phyloP scores from a whole-genome alignment of 2,113 vertebrate species.

The Alligator sinensis region DNA sequence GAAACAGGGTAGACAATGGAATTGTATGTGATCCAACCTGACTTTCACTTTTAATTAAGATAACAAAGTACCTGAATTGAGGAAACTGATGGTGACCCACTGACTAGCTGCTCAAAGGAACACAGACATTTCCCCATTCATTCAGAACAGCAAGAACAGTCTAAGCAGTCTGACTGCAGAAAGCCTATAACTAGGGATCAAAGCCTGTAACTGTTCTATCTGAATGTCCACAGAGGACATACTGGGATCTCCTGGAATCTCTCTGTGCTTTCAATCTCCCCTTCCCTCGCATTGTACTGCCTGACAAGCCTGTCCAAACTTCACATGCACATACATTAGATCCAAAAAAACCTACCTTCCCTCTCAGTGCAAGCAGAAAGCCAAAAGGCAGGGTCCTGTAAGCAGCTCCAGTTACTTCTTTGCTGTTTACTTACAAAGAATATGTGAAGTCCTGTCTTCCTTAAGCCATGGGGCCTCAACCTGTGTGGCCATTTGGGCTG shows the following conservation, averaged over 20 bases:
- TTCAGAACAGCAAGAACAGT: neutral
- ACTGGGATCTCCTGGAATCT: neutral
- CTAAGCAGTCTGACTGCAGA: neutral
- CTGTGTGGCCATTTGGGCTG: no score
- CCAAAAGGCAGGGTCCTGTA: neutral
- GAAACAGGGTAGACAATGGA: slow-evolving; percentile 70
- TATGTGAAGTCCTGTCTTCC: neutral
- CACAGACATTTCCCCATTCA: slow-evolving; percentile 68
- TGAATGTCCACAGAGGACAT: neutral
- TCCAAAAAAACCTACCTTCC: neutral
- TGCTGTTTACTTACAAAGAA: slow-evolving; percentile 43
- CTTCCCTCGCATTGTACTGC: neutral
- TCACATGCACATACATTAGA: no score
- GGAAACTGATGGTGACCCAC: slow-evolving; percentile 59
- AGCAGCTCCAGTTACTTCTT: neutral
- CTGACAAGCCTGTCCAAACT: neutral
- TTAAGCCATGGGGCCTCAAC: no score
- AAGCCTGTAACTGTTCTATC: neutral
- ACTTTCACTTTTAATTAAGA: slow-evolving; percentile 75
- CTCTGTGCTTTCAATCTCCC: accelerated
- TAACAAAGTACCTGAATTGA: slow-evolving; percentile 74
- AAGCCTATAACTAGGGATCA: neutral
- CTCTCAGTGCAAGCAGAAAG: neutral
- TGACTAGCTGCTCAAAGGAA: slow-evolving; percentile 45
- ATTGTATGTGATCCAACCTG: slow-evolving; percentile 70